Conservation (phyloP, 2,797 vertebrate genomes). For the Loriculus beryllinus region DNA sequence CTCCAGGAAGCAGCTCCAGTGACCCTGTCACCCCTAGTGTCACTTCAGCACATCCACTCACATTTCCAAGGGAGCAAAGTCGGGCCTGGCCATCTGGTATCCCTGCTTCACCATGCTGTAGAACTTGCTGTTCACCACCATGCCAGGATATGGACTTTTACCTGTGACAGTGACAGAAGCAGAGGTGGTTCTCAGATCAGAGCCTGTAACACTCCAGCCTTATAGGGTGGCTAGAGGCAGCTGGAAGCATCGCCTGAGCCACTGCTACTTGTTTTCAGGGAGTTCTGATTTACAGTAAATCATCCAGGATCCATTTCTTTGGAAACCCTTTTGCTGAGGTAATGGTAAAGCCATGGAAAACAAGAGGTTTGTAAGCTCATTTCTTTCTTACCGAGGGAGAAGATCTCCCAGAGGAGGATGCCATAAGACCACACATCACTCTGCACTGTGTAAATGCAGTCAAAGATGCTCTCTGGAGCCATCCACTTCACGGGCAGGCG, state of each 20-base stretch:
- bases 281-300: not conserved
- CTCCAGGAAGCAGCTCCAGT: not conserved
- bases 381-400: slow-evolving; percentile 88
- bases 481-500: slow-evolving; percentile 99
- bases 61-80: slow-evolving; percentile 89
- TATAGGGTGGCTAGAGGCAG: not conserved
- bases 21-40: rapidly evolving
- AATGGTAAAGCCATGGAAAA: not conserved
- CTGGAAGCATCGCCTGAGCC: not conserved
- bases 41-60: slow-evolving; percentile 65
- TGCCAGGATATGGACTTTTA: slow-evolving; percentile 91
- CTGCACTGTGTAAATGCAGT: slow-evolving; percentile 96
- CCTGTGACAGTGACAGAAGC: slow-evolving; percentile 73
- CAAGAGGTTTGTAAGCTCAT: not conserved
- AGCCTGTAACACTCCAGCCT: not conserved
- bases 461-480: slow-evolving; percentile 98
- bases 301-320: not conserved
- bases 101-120: slow-evolving; percentile 96
- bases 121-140: slow-evolving; percentile 93
- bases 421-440: slow-evolving; percentile 99
- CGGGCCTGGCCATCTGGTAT: slow-evolving; percentile 93
- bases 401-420: slow-evolving; percentile 98
- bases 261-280: not conserved
- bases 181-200: not conserved
- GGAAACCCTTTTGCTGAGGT: not conserved